Percentiles rank a stretch among this genome's conserved stretches.
These are phyloP conservation scores for Theocolax elegans DNA, from an alignment of 1,140 invertebrate genomes.

Conservation along the genomic window DNA sequence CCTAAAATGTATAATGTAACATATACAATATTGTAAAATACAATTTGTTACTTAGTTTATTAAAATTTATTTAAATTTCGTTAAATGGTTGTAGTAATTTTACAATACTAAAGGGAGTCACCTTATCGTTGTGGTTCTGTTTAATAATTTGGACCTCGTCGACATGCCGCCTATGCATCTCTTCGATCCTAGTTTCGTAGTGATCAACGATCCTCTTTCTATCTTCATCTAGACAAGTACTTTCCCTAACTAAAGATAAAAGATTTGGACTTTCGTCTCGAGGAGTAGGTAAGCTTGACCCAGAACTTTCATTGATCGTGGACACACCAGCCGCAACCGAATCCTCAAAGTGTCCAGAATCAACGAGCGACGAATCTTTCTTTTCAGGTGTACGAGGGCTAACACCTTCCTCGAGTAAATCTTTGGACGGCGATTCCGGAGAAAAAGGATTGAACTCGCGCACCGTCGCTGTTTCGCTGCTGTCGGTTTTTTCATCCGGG, in stretches of 20 bases:
- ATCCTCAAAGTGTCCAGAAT: conserved; percentile 89
- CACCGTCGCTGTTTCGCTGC: conserved; percentile 79
- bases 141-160: conserved; percentile 78
- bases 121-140: conserved; percentile 82
- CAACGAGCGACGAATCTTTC: conserved; percentile 73
- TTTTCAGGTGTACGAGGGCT: conserved; percentile 52
- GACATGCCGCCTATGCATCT: conserved; percentile 76
- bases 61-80: too few species aligned
- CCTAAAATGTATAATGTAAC: conserved; percentile 47
- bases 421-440: conserved; percentile 56
- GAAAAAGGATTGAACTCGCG: conserved; percentile 73
- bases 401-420: conserved; percentile 50
- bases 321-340: conserved; percentile 60
- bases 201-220: conserved; percentile 75
- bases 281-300: background rate
- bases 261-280: conserved; percentile 25
- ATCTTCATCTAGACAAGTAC: conserved; percentile 66
- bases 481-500: conserved; percentile 76
- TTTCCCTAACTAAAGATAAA: too few species aligned
- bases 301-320: too few species aligned
- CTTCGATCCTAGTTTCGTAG: conserved; percentile 79
- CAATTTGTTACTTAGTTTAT: too few species aligned
- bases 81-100: too few species aligned
- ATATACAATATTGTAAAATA: too few species aligned
- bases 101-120: too few species aligned